phyloP scores from a whole-genome alignment of 2,797 vertebrate species.

The Amazonetta brasiliensis region DNA sequence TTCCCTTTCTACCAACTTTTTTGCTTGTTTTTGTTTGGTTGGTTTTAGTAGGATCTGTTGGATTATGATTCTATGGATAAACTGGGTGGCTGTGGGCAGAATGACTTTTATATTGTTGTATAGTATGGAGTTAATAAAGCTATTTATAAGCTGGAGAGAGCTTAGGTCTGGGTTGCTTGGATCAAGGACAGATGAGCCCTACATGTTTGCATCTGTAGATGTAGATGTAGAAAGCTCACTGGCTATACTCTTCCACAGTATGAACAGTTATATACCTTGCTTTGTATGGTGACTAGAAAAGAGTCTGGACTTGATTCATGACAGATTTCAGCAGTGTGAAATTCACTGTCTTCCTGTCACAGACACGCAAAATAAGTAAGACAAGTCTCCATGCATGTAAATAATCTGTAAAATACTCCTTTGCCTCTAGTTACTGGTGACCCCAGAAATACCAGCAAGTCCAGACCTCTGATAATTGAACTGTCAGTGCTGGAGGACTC shows the following conservation, averaged over 20 bases:
- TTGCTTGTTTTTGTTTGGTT: neutral
- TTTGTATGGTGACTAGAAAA: fast-evolving
- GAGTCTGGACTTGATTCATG: neutral
- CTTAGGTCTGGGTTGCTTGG: neutral
- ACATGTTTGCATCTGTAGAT: fast-evolving
- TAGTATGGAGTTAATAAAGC: neutral
- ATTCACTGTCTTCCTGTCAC: neutral
- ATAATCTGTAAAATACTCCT: neutral
- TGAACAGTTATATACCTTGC: neutral
- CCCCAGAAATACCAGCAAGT: neutral
- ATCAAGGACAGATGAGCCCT: neutral
- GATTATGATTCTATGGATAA: neutral
- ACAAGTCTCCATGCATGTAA: neutral
- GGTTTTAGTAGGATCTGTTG: neutral
- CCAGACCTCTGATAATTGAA: neutral
- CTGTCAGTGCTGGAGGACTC: neutral
- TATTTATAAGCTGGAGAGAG: neutral
- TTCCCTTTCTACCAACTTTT: neutral
- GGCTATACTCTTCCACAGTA: neutral
- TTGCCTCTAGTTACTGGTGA: neutral
- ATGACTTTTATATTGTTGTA: neutral
- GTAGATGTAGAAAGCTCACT: neutral
- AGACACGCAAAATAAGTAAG: neutral
- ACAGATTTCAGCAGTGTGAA: neutral
- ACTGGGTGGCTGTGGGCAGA: neutral